Base-by-base conservation (phyloP, 2,888 invertebrate species). In the Plagiodera versicolora region DNA sequence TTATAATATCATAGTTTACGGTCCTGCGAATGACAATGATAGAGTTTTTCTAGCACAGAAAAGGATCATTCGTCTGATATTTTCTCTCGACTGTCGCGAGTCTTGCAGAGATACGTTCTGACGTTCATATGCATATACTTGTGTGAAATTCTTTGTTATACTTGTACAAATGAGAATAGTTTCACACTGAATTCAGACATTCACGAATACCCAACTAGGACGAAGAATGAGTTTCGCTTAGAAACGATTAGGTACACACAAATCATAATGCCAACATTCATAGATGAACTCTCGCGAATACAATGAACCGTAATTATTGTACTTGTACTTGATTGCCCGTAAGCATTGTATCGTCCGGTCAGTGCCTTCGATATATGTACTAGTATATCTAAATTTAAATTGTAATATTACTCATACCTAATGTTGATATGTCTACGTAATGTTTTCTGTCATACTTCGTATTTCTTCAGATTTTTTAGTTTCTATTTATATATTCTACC, bases 31-130 rank as follows among this genome's bases (percentile, higher is more conserved):
- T n/a, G 16, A 24, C 28, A 49, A 10, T 17, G 24, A 28, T 17
- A 49, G 16, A n/a, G 24, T 48, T 17, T 48, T 48, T 14, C 14
- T 49, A 49, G 49, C 49, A 49, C 49, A 14, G 17, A 49, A 49
- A 49, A 49, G 49, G 14, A 28, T 49, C 30, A 28, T 49, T 11
- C 28, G 30, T n/a, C 18, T 30, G 9, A 30, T 28, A 16, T 49
- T 30, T 11, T 10, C 16, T 28, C 18, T 16, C 14, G 49, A 14
- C 5, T 28, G 10, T 49, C 2, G 49, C 1, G 14, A 48, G 18
- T 49, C 17, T 28, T 30, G 30, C 49, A 28, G 28, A 49, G 16
- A 49, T 49, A 18, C 11, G n/a, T 28, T 24, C 24, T 24, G 24
- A 24, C 24, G 6, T 24, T 24, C 24, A 24, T 16, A 16, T n/a